phyloP scores from a whole-genome alignment of 1,140 invertebrate species.

The Drepana arcuata region DNA sequence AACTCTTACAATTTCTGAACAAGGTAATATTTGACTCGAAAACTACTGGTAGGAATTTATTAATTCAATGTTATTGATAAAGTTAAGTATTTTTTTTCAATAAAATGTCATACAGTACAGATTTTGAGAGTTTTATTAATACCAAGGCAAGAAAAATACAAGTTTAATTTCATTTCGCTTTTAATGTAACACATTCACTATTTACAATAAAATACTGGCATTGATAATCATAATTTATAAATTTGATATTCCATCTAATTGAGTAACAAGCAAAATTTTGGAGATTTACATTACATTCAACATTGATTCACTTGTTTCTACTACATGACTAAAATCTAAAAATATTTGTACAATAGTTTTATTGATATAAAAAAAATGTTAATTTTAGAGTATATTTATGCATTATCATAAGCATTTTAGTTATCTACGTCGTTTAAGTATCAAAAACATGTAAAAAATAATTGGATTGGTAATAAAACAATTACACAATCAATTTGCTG shows the following conservation, averaged over 20 bases:
- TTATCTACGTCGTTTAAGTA: too few relatives aligned
- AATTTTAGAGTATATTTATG: too few relatives aligned
- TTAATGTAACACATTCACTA: conserved; percentile 63
- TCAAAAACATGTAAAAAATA: conserved; percentile 7
- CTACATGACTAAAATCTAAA: conserved; percentile 21
- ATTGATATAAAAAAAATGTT: too few relatives aligned
- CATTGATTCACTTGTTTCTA: conserved; percentile 15
- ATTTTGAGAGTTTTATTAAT: conserved; percentile 7
- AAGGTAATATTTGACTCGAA: conserved; percentile 34
- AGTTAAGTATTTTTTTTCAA: conserved; percentile 43
- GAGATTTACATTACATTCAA: conserved; percentile 23
- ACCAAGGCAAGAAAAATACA: conserved; percentile 28
- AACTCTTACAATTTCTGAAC: conserved; percentile 34
- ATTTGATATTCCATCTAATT: conserved; percentile 31
- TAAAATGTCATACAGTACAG: conserved; percentile 36
- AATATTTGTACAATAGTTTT: conserved; percentile 29
- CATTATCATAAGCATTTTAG: conserved; percentile 7
- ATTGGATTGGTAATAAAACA: too few relatives aligned
- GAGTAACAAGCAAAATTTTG: conserved; percentile 34
- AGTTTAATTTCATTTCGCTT: conserved; percentile 44
- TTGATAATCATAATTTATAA: conserved; percentile 45
- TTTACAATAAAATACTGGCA: conserved; percentile 69
- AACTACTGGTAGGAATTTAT: conserved; percentile 33
- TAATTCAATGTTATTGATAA: conserved; percentile 37
- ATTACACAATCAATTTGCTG: too few relatives aligned